These are phyloP conservation scores for Entomobrya multifasciata DNA, from an alignment of 2,888 invertebrate species.

Conservation along the genomic window DNA sequence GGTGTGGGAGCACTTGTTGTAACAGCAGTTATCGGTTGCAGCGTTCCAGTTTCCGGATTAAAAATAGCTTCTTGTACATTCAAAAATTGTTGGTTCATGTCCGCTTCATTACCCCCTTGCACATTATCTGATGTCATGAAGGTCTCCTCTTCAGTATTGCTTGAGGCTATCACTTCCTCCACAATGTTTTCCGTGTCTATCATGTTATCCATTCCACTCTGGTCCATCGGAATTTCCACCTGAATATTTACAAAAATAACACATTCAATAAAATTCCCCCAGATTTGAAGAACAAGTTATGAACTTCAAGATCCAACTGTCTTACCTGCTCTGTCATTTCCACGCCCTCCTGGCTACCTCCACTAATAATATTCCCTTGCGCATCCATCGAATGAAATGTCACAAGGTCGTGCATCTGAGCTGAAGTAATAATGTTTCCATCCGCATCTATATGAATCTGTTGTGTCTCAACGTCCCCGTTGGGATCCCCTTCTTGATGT, in stretches of 20 bases:
- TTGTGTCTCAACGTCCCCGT: slow-evolving; percentile 69
- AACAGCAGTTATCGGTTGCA: slow-evolving; percentile 72
- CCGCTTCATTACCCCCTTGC: slow-evolving; percentile 37
- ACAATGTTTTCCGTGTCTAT: slow-evolving; percentile 75
- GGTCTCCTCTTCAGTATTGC: slow-evolving; percentile 65
- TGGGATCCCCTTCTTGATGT: slow-evolving; percentile 67
- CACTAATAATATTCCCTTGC: slow-evolving; percentile 76
- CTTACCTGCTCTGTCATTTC: slow-evolving; percentile 72
- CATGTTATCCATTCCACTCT: slow-evolving; percentile 74
- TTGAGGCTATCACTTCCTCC: slow-evolving; percentile 77
- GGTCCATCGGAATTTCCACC: slow-evolving; percentile 76
- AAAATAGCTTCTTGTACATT: slow-evolving; percentile 78
- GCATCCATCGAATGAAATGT: slow-evolving; percentile 78
- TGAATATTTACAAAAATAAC: slow-evolving; percentile 3
- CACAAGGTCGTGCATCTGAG: slow-evolving; percentile 77
- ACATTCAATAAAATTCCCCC: not conserved
- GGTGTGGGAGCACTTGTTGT: slow-evolving; percentile 47
- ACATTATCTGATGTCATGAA: slow-evolving; percentile 62
- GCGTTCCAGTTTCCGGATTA: slow-evolving; percentile 78
- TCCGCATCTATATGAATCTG: slow-evolving; percentile 76
- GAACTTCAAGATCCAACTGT: not conserved
- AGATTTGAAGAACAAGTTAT: not conserved
- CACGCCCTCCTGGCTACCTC: slow-evolving; percentile 60
- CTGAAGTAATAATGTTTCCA: slow-evolving; percentile 75
- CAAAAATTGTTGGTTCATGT: slow-evolving; percentile 74